A percentile compares a stretch with the other conserved stretches of the same genome.
These are phyloP conservation scores for Syndactyla subalaris DNA, from an alignment of 2,797 vertebrate species.

Conservation along the genomic window DNA sequence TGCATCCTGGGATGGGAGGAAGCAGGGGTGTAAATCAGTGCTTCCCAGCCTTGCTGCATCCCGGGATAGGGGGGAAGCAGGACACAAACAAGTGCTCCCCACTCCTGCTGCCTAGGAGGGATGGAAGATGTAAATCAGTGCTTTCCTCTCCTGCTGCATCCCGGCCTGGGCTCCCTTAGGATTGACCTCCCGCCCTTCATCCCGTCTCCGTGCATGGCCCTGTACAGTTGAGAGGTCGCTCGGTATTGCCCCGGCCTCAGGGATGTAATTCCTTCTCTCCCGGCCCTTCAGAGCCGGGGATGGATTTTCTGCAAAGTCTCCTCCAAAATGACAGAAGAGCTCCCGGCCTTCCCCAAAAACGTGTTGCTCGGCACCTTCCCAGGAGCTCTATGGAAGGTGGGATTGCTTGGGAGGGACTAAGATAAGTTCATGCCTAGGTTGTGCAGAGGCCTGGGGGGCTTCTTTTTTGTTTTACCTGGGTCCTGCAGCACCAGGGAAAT, in stretches of 20 bases:
- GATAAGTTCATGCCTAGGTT: neutral
- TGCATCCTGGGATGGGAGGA: fast-evolving
- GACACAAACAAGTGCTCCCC: neutral
- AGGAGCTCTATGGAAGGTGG: fast-evolving
- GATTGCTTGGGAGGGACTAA: fast-evolving
- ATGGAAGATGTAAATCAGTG: neutral
- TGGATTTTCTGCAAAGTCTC: neutral
- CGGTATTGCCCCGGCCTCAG: fast-evolving
- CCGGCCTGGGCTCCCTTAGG: neutral
- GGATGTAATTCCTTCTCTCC: neutral
- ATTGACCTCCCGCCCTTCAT: fast-evolving
- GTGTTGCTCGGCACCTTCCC: fast-evolving
- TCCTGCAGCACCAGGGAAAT: neutral
- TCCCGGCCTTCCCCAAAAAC: neutral
- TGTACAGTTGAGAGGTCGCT: fast-evolving
- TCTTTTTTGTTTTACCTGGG: neutral
- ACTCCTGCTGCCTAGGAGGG: too few relatives aligned
- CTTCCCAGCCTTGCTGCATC: neutral
- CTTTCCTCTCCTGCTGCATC: neutral
- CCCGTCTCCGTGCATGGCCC: fast-evolving
- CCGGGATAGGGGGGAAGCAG: fast-evolving
- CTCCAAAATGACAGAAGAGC: neutral
- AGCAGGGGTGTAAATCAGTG: neutral
- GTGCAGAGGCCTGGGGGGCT: neutral
- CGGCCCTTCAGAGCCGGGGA: fast-evolving